phyloP scores from a whole-genome alignment of 2,113 vertebrate genomes.

The Rattus rattus region DNA sequence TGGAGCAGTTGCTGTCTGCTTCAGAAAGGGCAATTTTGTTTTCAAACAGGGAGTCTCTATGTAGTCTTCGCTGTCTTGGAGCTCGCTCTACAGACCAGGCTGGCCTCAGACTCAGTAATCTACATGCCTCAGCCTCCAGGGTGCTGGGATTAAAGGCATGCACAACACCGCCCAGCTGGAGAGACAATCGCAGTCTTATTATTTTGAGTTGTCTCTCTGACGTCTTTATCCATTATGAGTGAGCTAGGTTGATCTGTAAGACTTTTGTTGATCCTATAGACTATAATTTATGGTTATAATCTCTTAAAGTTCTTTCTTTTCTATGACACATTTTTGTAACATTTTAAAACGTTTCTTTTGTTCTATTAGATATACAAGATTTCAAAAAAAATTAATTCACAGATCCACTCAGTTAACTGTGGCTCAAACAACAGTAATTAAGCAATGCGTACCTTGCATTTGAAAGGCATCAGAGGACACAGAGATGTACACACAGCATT shows the following conservation, averaged over 20 bases:
- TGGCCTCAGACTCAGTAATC: background rate
- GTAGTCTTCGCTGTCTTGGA: background rate
- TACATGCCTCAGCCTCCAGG: background rate
- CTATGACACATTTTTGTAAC: conserved; percentile 21
- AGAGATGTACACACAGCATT: background rate
- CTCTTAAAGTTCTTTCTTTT: conserved; percentile 5
- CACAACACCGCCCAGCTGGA: background rate
- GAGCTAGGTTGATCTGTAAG: background rate
- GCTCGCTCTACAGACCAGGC: background rate
- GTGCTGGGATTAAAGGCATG: background rate
- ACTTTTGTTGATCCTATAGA: conserved; percentile 24
- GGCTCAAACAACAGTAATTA: background rate
- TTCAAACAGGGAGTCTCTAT: background rate
- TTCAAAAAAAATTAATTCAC: conserved; percentile 3
- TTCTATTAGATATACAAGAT: conserved; percentile 26
- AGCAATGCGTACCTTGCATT: background rate
- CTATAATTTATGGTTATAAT: conserved; percentile 29
- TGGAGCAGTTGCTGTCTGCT: background rate
- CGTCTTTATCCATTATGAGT: conserved; percentile 30
- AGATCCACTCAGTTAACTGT: background rate
- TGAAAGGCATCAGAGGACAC: background rate
- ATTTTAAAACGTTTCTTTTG: conserved; percentile 25
- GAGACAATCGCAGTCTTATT: background rate
- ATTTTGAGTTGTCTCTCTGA: conserved; percentile 28
- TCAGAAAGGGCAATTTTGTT: background rate